Base-by-base conservation (phyloP, 2,888 invertebrate species). In the Dastarcus helophoroides region DNA sequence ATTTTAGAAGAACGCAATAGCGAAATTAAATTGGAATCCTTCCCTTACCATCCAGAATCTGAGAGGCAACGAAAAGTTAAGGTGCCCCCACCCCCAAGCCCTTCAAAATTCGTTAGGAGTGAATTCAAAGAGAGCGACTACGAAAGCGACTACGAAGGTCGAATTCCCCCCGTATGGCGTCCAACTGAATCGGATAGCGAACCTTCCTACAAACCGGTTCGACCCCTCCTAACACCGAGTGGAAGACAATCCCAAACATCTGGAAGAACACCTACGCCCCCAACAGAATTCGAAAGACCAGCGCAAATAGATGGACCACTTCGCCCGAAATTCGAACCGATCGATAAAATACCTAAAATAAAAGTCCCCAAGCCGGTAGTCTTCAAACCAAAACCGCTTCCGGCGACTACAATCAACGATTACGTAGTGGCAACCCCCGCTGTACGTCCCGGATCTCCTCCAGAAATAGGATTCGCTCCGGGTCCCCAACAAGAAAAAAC, bases 81-180 rank as follows among this genome's bases (percentile, higher is more conserved):
- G 41, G 54, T 61, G 2, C 67, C 68, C 21, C 65, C 67, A 14
- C 68, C 71, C 27, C 67, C 70, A 13, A 73, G 70, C 56, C 76
- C 77, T 32, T 73, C 73, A 13, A 76, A 70, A 58, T 79, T 78
- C 53, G 58, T 71, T 11, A 74, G 70, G 54, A 66, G 72, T 41
- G 75, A 76, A 58, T 73, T 73, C 54, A 64, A 67, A 29, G 75
- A 73, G 53, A 79, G 76, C 48, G 79, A 79, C 51, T 78, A 78
- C 49, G 77, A 78, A 58, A 79, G 78, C 48, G 79, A 80, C 49
- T 71, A 76, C 39, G 78, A 77, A 36, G 68, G 71, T 32, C 65
- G 69, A 41, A 73, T 76, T 48, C 68, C 69, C 32, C 66, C 75
- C 2, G 60, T 71, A 6, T 77, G 78, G 69, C 65, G 68, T 22